phyloP scores from a whole-genome alignment of 2,797 vertebrate genomes.

The Urophycis tenuis region DNA sequence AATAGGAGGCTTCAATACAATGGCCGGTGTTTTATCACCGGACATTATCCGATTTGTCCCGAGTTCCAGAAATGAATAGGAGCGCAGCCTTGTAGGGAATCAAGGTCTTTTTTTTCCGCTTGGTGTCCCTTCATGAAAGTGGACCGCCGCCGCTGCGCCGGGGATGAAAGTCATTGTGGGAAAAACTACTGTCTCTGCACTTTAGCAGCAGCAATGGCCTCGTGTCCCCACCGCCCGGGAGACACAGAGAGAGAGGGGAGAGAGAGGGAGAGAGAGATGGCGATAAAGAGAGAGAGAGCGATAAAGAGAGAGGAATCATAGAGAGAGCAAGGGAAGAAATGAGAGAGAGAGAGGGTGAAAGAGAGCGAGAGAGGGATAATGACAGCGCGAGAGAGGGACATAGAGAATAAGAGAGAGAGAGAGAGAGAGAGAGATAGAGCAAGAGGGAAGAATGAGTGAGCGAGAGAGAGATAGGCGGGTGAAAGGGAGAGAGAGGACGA shows the following conservation, averaged over 20 bases:
- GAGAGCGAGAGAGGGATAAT: too few species aligned
- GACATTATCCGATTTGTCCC: constrained; percentile 1
- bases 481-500: not conserved
- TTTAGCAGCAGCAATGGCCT: not conserved
- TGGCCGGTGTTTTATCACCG: not conserved
- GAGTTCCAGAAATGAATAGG: not conserved
- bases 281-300: not conserved
- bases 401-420: too few species aligned
- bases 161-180: not conserved
- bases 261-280: not conserved
- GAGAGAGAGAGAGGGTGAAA: not conserved
- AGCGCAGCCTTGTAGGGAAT: not conserved
- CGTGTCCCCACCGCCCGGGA: not conserved
- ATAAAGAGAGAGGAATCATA: not conserved
- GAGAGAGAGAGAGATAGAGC: too few species aligned
- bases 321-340: not conserved
- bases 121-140: not conserved
- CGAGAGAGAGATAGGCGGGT: not conserved
- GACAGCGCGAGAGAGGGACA: too few species aligned
- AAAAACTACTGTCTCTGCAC: not conserved
- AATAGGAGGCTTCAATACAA: constrained; percentile 35
- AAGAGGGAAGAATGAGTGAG: not conserved
- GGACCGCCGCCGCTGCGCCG: not conserved
- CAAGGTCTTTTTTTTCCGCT: not conserved
- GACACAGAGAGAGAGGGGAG: not conserved